A percentile compares a stretch with the other conserved stretches of the same genome.
Evolutionary conservation across 2,888 invertebrate species (phyloP).

Genomic region (Trissolcus japonicus): DNA sequence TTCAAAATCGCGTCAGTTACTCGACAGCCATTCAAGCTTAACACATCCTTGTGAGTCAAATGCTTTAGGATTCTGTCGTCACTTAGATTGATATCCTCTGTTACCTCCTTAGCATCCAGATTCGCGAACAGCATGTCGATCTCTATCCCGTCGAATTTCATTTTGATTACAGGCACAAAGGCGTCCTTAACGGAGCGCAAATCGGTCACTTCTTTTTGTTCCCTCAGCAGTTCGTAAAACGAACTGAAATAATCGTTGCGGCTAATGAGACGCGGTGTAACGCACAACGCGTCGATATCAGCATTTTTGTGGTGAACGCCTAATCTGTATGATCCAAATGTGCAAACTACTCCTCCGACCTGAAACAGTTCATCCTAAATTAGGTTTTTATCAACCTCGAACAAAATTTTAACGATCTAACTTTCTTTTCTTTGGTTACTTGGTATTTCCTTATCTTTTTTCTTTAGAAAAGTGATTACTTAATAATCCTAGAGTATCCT

Average conservation of each 20-base stretch:
- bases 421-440: no score
- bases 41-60: slow-evolving; percentile 95
- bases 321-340: slow-evolving; percentile 98
- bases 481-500: no score
- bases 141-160: slow-evolving; percentile 99
- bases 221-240: slow-evolving; percentile 93
- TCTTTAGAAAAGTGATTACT: no score
- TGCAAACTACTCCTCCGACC: slow-evolving; percentile 98
- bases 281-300: slow-evolving; percentile 98
- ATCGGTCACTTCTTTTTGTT: slow-evolving; percentile 90
- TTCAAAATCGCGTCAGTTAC: slow-evolving; percentile 99
- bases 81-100: slow-evolving; percentile 85
- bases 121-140: slow-evolving; percentile 98
- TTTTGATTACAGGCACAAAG: slow-evolving; percentile 99
- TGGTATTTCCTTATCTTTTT: no score
- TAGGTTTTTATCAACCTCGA: background rate
- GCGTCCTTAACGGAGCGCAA: slow-evolving; percentile 95
- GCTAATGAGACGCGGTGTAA: slow-evolving; percentile 94
- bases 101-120: slow-evolving; percentile 78
- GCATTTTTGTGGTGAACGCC: slow-evolving; percentile 98
- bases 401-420: background rate
- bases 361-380: slow-evolving; percentile 70
- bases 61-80: slow-evolving; percentile 96
- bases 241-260: slow-evolving; percentile 95
- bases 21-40: slow-evolving; percentile 97